Conservation (phyloP, 1,140 invertebrate genomes). For the Pseudachorutes palmiensis region DNA sequence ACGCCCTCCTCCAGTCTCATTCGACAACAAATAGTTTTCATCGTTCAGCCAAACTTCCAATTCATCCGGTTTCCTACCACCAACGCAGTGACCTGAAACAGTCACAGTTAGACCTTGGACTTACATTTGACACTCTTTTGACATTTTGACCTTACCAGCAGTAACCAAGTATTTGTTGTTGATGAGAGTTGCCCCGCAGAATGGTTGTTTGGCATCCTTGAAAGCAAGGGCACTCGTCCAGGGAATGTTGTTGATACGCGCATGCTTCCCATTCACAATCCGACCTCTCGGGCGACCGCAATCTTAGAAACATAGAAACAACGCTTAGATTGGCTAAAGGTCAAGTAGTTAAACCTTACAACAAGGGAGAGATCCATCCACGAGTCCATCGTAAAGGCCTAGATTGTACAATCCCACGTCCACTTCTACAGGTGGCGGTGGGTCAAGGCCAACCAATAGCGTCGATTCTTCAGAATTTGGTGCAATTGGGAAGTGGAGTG, state of each 20-base stretch:
- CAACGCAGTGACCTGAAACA: not conserved
- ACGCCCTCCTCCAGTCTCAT: constrained; percentile 3
- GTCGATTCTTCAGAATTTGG: not conserved
- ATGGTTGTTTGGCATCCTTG: constrained; percentile 17
- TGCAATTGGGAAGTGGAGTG: not conserved
- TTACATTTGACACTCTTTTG: not conserved
- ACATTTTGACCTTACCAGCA: constrained; percentile 16
- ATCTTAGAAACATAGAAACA: constrained; percentile 1
- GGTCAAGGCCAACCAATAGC: not conserved
- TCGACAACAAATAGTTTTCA: constrained; percentile 5
- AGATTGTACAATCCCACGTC: not conserved
- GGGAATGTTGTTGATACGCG: constrained; percentile 24
- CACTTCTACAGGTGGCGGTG: not conserved
- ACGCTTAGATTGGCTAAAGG: no score
- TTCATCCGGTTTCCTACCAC: constrained; percentile 3
- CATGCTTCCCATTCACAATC: constrained; percentile 63
- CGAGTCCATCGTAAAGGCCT: not conserved
- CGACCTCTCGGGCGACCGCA: constrained; percentile 40
- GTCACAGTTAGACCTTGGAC: not conserved
- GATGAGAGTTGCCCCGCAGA: constrained; percentile 32
- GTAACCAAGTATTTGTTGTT: constrained; percentile 38
- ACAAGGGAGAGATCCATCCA: not conserved
- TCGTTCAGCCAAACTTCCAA: constrained; percentile 14
- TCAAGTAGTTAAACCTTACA: not conserved
- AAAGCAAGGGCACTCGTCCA: constrained; percentile 17